These are phyloP conservation scores for Carassius auratus DNA, from an alignment of 2,113 vertebrate species.

Conservation along the genomic window DNA sequence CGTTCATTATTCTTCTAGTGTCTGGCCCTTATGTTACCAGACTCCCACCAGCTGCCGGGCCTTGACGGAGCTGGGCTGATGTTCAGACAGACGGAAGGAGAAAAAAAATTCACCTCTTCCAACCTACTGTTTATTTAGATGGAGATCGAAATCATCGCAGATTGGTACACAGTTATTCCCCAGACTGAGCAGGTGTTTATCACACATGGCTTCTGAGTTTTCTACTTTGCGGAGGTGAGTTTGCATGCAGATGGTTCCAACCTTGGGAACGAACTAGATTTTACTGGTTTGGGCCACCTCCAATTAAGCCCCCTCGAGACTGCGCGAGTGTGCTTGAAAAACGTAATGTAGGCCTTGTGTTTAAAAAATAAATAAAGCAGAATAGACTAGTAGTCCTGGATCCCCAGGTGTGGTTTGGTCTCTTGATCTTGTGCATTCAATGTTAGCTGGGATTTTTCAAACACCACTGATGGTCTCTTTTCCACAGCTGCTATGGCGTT, in stretches of 20 bases:
- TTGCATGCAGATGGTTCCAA: constrained; percentile 52
- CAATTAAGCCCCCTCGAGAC: constrained; percentile 25
- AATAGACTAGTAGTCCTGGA: constrained; percentile 37
- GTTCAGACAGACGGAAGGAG: constrained; percentile 58
- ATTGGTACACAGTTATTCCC: constrained; percentile 63
- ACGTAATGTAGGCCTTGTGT: constrained; percentile 32
- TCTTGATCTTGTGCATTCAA: constrained; percentile 32
- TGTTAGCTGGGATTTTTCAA: constrained; percentile 39
- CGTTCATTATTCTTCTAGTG: constrained; percentile 60
- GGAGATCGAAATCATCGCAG: constrained; percentile 66
- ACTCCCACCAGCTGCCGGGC: constrained; percentile 64
- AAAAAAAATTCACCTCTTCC: constrained; percentile 59
- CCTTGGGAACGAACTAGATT: constrained; percentile 25
- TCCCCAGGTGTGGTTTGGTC: constrained; percentile 48
- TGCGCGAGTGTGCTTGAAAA: constrained; percentile 3
- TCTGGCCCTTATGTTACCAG: constrained; percentile 62
- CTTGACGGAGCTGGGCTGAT: constrained; percentile 55
- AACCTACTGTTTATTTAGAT: constrained; percentile 68
- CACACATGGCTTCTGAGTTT: constrained; percentile 57
- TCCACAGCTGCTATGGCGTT: constrained; percentile 46
- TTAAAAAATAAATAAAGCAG: constrained; percentile 9
- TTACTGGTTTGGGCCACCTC: constrained; percentile 31
- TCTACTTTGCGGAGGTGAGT: constrained; percentile 55
- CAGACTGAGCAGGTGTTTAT: constrained; percentile 66
- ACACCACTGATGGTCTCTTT: constrained; percentile 22